Evolutionary conservation across 2,113 vertebrate species (phyloP).

Genomic region (Amazona guildingii): DNA sequence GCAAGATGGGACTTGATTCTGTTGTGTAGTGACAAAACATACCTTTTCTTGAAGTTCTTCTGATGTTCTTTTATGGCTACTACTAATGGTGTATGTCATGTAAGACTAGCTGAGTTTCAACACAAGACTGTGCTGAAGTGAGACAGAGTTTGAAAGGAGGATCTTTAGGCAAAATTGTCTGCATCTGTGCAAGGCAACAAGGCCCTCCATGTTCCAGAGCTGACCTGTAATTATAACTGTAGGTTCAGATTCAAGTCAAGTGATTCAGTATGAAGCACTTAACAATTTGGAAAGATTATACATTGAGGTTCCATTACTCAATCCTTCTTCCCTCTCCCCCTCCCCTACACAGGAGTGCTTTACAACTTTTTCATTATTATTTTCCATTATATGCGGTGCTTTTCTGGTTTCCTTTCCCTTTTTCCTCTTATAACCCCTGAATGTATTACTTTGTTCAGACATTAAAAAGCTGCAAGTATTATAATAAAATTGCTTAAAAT

Average conservation of each 20-base stretch:
- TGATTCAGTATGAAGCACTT: background rate
- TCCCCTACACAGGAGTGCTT: background rate
- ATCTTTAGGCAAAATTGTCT: background rate
- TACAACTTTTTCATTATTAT: conserved; percentile 12
- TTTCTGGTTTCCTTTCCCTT: conserved; percentile 25
- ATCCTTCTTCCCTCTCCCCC: background rate
- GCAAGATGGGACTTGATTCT: background rate
- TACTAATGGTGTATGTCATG: background rate
- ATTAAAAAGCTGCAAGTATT: conserved; percentile 34
- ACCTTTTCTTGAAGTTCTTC: background rate
- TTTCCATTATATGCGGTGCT: conserved; percentile 8
- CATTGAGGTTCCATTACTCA: background rate
- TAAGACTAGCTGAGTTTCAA: background rate
- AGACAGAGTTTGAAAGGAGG: background rate
- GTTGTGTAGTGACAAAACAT: background rate
- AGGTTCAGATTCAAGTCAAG: background rate
- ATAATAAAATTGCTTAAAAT: conserved; percentile 47
- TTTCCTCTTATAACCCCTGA: conserved; percentile 29
- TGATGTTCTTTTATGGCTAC: background rate
- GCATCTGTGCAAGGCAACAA: background rate
- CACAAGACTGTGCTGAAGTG: background rate
- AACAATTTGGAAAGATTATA: background rate
- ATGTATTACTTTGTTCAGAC: conserved; percentile 13
- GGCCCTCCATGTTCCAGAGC: background rate
- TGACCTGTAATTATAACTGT: background rate